A percentile compares a stretch with the other conserved stretches of the same genome.
These are phyloP conservation scores for Antheraea pernyi DNA, from an alignment of 1,140 invertebrate genomes.

Conservation along the genomic window DNA sequence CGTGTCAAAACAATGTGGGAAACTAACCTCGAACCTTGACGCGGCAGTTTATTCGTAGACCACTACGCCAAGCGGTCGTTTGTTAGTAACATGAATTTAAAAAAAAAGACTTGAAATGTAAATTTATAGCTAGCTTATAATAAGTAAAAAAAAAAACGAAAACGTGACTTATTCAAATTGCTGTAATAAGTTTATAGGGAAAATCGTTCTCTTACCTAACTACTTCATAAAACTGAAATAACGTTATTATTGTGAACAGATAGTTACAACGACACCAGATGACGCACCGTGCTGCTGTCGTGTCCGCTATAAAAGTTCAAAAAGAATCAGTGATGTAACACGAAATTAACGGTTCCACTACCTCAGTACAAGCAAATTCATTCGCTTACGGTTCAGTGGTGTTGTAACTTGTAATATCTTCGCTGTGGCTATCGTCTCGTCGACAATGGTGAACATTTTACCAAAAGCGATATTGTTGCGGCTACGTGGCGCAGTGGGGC, in stretches of 20 bases:
- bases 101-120: background rate
- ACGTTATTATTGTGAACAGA: background rate
- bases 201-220: background rate
- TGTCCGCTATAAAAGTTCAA: background rate
- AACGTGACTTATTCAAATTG: background rate
- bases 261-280: background rate
- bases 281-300: background rate
- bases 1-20: background rate
- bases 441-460: background rate
- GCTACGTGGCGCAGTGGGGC: slow-evolving; percentile 47
- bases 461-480: slow-evolving; percentile 44
- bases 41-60: background rate
- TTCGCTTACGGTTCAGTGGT: slow-evolving; percentile 6
- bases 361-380: slow-evolving; percentile 6
- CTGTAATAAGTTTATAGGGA: background rate
- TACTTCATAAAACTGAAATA: background rate
- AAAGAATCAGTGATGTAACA: slow-evolving; percentile 13
- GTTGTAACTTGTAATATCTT: slow-evolving; percentile 11
- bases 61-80: background rate
- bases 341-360: slow-evolving; percentile 19
- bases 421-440: slow-evolving; percentile 17
- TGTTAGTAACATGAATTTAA: background rate
- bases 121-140: background rate
- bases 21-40: background rate
- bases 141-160: background rate